phyloP scores from a whole-genome alignment of 2,113 vertebrate genomes.

The Galbula dea region DNA sequence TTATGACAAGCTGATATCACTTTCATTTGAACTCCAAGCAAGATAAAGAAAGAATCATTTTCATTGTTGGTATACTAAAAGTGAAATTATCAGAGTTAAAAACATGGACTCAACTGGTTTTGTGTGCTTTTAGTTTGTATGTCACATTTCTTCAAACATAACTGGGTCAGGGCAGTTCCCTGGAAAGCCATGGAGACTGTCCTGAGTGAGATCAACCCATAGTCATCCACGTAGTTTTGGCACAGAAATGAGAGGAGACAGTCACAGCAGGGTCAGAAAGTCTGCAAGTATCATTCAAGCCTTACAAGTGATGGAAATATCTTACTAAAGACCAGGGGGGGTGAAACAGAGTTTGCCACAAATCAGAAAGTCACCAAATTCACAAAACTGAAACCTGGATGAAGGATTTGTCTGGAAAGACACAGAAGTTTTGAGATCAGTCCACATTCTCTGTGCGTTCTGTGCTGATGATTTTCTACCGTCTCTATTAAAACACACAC shows the following conservation, averaged over 20 bases:
- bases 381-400: neutral
- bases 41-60: neutral
- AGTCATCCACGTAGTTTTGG: neutral
- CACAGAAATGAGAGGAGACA: neutral
- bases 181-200: neutral
- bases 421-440: neutral
- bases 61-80: neutral
- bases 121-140: fast-evolving
- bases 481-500: neutral
- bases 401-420: neutral
- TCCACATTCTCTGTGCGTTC: neutral
- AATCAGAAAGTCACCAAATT: neutral
- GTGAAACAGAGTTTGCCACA: neutral
- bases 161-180: neutral
- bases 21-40: neutral
- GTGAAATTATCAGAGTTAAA: neutral
- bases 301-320: neutral
- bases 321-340: neutral
- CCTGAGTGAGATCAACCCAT: neutral
- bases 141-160: neutral
- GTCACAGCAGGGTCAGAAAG: neutral
- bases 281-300: neutral
- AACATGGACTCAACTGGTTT: neutral
- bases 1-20: neutral
- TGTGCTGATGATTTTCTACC: neutral